Percentiles rank a stretch among this genome's conserved stretches.
These are phyloP conservation scores for Naso thynnoides DNA, from an alignment of 2,797 vertebrate genomes.

Conservation along the genomic window DNA sequence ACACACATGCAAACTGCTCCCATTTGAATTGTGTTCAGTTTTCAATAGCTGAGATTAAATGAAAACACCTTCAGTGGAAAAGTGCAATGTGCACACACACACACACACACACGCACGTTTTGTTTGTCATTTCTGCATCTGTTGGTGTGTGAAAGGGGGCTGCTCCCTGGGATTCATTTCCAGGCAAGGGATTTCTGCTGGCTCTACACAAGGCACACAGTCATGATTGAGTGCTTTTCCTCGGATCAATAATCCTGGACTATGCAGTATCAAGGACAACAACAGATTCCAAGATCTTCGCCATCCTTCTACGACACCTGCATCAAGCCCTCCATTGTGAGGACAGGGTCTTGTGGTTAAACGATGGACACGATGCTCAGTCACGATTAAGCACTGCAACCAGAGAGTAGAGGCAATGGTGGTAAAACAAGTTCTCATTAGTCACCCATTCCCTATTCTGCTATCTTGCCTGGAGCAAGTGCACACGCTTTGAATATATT, in stretches of 20 bases:
- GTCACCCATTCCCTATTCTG: constrained; percentile 68
- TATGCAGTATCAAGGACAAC: constrained; percentile 72
- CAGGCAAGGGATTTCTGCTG: constrained; percentile 59
- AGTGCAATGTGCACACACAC: constrained; percentile 3
- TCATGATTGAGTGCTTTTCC: constrained; percentile 76
- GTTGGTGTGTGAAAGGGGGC: constrained; percentile 25
- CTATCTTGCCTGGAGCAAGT: constrained; percentile 58
- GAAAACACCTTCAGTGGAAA: neutral
- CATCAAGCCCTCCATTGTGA: constrained; percentile 40
- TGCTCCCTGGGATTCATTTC: constrained; percentile 38
- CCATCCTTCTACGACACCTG: constrained; percentile 51
- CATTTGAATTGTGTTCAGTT: neutral
- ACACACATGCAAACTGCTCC: neutral
- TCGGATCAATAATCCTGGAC: constrained; percentile 76
- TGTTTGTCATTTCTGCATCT: constrained; percentile 12
- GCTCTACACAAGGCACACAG: constrained; percentile 69
- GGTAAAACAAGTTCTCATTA: constrained; percentile 80
- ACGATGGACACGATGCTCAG: constrained; percentile 50
- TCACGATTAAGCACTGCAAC: constrained; percentile 70
- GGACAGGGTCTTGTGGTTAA: constrained; percentile 54
- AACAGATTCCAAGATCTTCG: constrained; percentile 66
- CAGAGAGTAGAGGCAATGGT: constrained; percentile 56
- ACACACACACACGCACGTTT: neutral
- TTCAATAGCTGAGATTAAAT: constrained; percentile 1
- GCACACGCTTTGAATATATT: constrained; percentile 69